Conservation (phyloP, 2,888 invertebrate genomes). For the Lampropteryx suffumata region DNA sequence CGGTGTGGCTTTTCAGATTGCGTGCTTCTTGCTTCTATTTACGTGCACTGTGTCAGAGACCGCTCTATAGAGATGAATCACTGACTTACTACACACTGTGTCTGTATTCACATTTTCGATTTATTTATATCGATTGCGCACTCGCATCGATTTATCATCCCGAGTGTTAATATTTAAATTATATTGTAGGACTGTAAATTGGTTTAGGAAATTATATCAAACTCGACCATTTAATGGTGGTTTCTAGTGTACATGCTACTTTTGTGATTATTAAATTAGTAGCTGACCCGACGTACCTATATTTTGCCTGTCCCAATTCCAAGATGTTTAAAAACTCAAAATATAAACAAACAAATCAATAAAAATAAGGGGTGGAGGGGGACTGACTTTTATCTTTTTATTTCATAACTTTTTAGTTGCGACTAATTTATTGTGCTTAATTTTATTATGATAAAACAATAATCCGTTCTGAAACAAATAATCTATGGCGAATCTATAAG, state of each 20-base stretch:
- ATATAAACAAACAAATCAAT: too few relatives aligned
- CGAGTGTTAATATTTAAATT: constrained; percentile 66
- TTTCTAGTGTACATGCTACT: too few relatives aligned
- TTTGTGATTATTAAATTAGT: too few relatives aligned
- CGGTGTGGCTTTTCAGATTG: background rate
- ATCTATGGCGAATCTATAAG: too few relatives aligned
- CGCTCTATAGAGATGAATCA: constrained; percentile 8
- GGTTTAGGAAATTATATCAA: constrained; percentile 35
- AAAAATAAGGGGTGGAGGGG: too few relatives aligned
- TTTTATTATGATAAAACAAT: too few relatives aligned
- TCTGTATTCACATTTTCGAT: constrained; percentile 57
- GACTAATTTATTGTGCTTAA: background rate
- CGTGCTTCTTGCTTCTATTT: constrained; percentile 1
- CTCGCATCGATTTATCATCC: constrained; percentile 43
- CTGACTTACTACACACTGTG: constrained; percentile 27
- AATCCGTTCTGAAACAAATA: too few relatives aligned
- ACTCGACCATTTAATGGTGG: constrained; percentile 33
- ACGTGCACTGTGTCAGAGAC: background rate
- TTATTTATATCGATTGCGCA: constrained; percentile 64
- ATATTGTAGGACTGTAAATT: constrained; percentile 60
- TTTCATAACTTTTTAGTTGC: background rate
- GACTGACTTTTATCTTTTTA: too few relatives aligned
- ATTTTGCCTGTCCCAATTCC: too few relatives aligned
- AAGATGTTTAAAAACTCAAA: too few relatives aligned
- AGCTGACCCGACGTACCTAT: too few relatives aligned